Evolutionary conservation across 2,113 vertebrate genomes (phyloP).

Genomic region (Heterocephalus glaber): DNA sequence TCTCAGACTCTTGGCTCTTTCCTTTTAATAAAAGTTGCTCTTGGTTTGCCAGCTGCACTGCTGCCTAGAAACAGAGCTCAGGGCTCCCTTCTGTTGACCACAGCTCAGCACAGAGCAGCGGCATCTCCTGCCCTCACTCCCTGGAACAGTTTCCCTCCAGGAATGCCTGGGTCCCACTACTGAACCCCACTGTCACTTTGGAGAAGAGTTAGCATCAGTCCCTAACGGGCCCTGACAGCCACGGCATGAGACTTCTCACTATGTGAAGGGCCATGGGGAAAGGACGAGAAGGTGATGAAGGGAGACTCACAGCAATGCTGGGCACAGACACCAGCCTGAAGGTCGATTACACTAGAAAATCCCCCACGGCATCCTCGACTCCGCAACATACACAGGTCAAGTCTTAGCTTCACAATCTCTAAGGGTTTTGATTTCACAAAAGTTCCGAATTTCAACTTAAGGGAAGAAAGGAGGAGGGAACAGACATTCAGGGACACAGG

Average conservation of each 20-base stretch:
- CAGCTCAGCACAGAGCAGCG: rapidly evolving
- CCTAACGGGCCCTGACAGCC: slow-evolving; percentile 75
- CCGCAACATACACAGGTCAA: not conserved
- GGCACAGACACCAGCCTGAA: not conserved
- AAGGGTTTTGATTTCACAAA: not conserved
- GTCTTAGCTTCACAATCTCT: rapidly evolving
- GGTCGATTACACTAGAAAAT: not conserved
- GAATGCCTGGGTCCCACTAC: slow-evolving; percentile 42
- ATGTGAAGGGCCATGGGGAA: slow-evolving; percentile 62
- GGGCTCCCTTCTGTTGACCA: rapidly evolving
- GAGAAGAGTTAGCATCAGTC: slow-evolving; percentile 71
- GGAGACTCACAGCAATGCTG: not conserved
- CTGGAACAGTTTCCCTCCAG: not conserved
- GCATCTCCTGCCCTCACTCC: not conserved
- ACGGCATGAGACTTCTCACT: slow-evolving; percentile 79
- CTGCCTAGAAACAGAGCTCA: rapidly evolving
- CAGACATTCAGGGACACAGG: rapidly evolving
- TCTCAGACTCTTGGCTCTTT: not conserved
- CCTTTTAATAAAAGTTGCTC: not conserved
- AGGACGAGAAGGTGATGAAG: slow-evolving; percentile 60
- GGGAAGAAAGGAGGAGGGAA: not conserved
- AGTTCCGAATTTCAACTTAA: not conserved
- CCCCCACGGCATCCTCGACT: rapidly evolving
- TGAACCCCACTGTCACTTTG: slow-evolving; percentile 71
- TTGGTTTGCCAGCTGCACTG: too few species aligned